Conservation (phyloP, 2,888 invertebrate genomes). For the Stomorhina lunata region DNA sequence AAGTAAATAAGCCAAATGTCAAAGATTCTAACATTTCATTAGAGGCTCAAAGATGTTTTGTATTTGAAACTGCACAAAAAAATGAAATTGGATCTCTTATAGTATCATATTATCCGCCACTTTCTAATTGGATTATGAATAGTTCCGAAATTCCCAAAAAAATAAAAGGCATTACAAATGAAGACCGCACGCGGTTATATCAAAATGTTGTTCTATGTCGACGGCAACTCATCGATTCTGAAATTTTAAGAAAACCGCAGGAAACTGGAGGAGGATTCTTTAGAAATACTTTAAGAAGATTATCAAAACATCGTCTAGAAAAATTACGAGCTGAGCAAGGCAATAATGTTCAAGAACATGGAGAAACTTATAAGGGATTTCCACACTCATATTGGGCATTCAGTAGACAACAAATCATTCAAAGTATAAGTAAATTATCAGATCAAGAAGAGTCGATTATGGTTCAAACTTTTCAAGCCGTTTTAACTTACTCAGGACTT, state of each 20-base stretch:
- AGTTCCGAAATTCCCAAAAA: conserved; percentile 84
- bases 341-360: conserved; percentile 84
- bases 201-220: conserved; percentile 92
- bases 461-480: conserved; percentile 92
- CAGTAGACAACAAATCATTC: conserved; percentile 88
- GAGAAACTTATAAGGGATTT: conserved; percentile 93
- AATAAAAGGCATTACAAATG: conserved; percentile 88
- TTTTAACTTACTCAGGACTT: conserved; percentile 93
- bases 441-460: conserved; percentile 93
- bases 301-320: conserved; percentile 92
- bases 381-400: conserved; percentile 95
- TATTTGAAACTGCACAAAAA: conserved; percentile 94
- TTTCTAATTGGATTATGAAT: conserved; percentile 91
- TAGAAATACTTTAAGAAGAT: conserved; percentile 91
- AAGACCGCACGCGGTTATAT: conserved; percentile 92
- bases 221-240: conserved; percentile 90
- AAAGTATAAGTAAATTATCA: conserved; percentile 90
- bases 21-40: conserved; percentile 68
- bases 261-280: conserved; percentile 92
- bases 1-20: conserved; percentile 68
- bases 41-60: conserved; percentile 89
- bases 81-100: conserved; percentile 95
- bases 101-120: conserved; percentile 92
- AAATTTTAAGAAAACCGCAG: conserved; percentile 89
- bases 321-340: conserved; percentile 86